Base-by-base conservation (phyloP, 1,140 invertebrate species). In the Dreissena polymorpha region DNA sequence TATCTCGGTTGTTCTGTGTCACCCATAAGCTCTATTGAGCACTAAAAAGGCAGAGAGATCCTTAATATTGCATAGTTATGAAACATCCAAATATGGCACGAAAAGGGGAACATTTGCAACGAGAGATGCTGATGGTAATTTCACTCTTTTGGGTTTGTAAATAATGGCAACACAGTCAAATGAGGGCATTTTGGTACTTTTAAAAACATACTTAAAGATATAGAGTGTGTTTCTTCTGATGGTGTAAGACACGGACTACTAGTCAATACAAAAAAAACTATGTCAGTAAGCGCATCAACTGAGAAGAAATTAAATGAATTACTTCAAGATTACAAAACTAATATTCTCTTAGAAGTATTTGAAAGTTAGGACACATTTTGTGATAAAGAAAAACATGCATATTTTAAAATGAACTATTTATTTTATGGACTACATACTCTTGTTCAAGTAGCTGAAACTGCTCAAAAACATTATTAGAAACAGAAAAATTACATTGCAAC, bases 341-440 rank as follows among this genome's bases (percentile, higher is more conserved):
- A 55, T 49, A 76, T 72, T 21, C 60, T 71, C 13, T 63, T 39
- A 10, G 18, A 51, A 49, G 65, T 78, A 14, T 6, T 78, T 53
- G 39, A 57, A 51, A 60, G 70, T 39, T 79, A 55, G 27, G 39
- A 79, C 14, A 29, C 16, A 29, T n/a, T 79, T 49, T 55, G 55
- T 57, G 23, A 60, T 0, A 53, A 79, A 25, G 51, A 21, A 0
- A 6, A 78, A 21, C 64, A 70, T 21, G 25, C 53, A n/a, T 7
- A 29, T 14, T 21, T 0, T 10, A 14, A 49, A 14, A 70, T 84
- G 82, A 82, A 76, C 8, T 27, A 72, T 18, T 72, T 71, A 51
- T 81, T 81, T 21, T 81, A 53, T 81, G 78, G 78, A 21, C 73
- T 86, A 2, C 82, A 86, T 76, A 25, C 67, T 51, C 64, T 85